Percentiles rank a stretch among this genome's conserved stretches.
Conservation (phyloP, 2,888 invertebrate species). For the Spisula subtruncata region DNA sequence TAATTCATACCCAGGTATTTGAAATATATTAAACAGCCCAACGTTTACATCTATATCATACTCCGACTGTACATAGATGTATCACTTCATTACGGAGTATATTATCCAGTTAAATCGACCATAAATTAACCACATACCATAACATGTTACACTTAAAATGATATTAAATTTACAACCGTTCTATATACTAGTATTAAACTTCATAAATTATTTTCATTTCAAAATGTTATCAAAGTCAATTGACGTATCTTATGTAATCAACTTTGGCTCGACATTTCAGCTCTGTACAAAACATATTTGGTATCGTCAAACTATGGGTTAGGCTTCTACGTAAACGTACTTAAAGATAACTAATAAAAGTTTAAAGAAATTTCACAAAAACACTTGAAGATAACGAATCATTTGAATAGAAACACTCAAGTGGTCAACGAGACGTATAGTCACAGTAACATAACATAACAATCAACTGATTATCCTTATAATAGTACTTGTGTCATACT, state of each 20-base stretch:
- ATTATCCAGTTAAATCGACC: too few relatives aligned
- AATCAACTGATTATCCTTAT: constrained; percentile 7
- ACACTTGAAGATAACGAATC: background rate
- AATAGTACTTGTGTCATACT: background rate
- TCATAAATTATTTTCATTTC: background rate
- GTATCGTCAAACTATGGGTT: background rate
- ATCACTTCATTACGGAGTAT: too few relatives aligned
- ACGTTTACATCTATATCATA: too few relatives aligned
- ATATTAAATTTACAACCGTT: too few relatives aligned
- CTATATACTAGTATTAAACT: too few relatives aligned
- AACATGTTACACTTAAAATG: too few relatives aligned
- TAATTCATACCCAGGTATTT: too few relatives aligned
- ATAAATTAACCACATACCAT: too few relatives aligned
- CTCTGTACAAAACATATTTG: background rate
- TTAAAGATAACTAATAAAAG: constrained; percentile 1
- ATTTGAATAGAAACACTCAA: background rate
- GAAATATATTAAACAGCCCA: too few relatives aligned
- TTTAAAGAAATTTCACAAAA: constrained; percentile 8
- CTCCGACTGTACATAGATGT: too few relatives aligned
- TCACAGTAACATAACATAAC: background rate
- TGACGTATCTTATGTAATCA: background rate
- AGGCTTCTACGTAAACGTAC: background rate
- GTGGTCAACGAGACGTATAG: background rate
- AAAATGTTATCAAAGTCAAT: background rate
- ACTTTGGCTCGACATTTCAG: background rate